Base-by-base conservation (phyloP, 2,113 vertebrate genomes). In the Heteronetta atricapilla region DNA sequence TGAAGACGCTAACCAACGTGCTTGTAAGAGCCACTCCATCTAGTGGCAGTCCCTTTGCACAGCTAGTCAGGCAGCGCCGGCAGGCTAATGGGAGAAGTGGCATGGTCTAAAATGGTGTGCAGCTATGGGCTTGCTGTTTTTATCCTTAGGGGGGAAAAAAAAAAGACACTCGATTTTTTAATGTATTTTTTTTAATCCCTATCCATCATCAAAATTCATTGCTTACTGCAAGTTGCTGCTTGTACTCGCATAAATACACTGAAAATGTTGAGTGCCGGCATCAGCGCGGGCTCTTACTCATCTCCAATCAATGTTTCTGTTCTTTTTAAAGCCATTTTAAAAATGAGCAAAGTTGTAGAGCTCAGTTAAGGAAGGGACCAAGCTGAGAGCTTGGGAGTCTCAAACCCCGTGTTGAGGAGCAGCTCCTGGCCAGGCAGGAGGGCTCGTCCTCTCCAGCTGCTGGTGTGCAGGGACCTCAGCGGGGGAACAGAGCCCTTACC, bases 1-100 rank as follows among this genome's bases (percentile, higher is more conserved):
- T 82, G 75, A 95, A 55, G 90, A 11, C 20, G 77, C 79, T 62
- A 4, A 81, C 84, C 42, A 2, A 18, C 31, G 50, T 83, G 70
- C 68, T 96, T 91, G 86, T 95, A 95, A 95, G 94, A 95, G 90
- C 89, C 96, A 3, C 96, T 96, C 97, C 96, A 97, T 96, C 97
- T 97, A 97, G 97, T 95, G 97, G 97, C 90, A 93, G 91, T 77
- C 80, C 33, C 96, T 97, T 94, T 4, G 50, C 69, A 95, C 91
- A 94, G 72, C 94, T 93, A 91, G 26, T 93, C 48, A 82, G 69
- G 66, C 62, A 38, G 36, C 67, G 89, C 91, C 87, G 6, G 1
- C 56, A 3, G 2, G 63, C 1, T 46, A 38, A 4, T 78, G 55
- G 72, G 92, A 79, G 74, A 48, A 82, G n/a, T 26, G 82, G 67